A percentile compares a stretch with the other conserved stretches of the same genome.
phyloP scores from a whole-genome alignment of 2,888 invertebrate genomes.

The Dioctria linearis region DNA sequence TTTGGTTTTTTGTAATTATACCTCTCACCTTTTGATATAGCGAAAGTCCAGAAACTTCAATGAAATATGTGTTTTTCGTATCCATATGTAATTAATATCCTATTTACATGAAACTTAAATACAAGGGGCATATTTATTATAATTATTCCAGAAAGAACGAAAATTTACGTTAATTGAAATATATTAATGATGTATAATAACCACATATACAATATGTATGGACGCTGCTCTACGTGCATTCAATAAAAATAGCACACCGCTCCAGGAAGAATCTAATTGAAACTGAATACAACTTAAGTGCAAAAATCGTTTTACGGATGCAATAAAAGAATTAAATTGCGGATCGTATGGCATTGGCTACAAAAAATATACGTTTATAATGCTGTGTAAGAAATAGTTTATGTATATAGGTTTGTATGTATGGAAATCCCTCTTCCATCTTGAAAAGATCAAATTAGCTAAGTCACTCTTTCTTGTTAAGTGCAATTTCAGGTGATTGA shows the following conservation, averaged over 20 bases:
- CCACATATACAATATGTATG: background rate
- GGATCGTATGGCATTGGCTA: no score
- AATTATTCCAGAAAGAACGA: background rate
- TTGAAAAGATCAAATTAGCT: conserved; percentile 20
- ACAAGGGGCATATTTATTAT: no score
- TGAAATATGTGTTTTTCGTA: no score
- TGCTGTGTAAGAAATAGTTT: background rate
- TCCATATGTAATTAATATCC: no score
- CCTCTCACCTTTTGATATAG: no score
- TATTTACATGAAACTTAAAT: no score
- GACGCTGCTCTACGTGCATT: background rate
- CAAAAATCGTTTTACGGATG: conserved; percentile 43
- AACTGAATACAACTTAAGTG: conserved; percentile 46
- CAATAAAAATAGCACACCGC: conserved; percentile 6
- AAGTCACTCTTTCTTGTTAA: conserved; percentile 41
- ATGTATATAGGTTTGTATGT: background rate
- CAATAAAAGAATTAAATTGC: conserved; percentile 32
- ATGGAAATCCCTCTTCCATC: background rate
- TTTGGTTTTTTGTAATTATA: no score
- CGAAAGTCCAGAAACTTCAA: no score
- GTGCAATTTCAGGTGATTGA: conserved; percentile 21
- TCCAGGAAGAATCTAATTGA: conserved; percentile 36
- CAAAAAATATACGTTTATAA: no score
- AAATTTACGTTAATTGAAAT: conserved; percentile 13
- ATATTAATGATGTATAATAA: conserved; percentile 32